A percentile compares a stretch with the other conserved stretches of the same genome.
These are phyloP conservation scores for Nebria ingens DNA, from an alignment of 1,140 invertebrate genomes.

Conservation along the genomic window DNA sequence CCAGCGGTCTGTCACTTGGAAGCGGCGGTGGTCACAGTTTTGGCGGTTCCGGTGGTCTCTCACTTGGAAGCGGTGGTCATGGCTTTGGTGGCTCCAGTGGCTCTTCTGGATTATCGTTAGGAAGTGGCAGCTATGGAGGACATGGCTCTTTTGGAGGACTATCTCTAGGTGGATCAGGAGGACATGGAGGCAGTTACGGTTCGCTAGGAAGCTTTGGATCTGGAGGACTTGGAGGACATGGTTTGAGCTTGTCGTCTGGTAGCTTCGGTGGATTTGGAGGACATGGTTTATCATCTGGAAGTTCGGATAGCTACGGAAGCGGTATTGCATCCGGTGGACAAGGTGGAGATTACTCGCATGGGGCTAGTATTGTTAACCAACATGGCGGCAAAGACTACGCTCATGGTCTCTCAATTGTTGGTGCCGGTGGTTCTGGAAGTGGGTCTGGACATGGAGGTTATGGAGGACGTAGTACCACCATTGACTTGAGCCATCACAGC, in stretches of 20 bases:
- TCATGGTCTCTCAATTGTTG: background rate
- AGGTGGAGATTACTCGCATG: background rate
- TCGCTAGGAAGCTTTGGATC: background rate
- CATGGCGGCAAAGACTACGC: background rate
- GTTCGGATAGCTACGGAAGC: background rate
- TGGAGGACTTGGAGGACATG: background rate
- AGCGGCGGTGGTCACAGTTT: background rate
- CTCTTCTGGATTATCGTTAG: background rate
- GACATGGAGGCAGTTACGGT: background rate
- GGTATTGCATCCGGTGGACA: background rate
- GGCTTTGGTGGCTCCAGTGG: background rate
- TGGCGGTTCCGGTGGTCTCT: background rate
- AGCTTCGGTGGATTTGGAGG: background rate
- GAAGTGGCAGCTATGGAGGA: background rate
- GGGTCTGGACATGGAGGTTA: background rate
- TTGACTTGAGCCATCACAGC: conserved; percentile 2
- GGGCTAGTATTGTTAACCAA: background rate
- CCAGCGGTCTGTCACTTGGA: background rate
- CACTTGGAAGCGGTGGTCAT: conserved; percentile 1
- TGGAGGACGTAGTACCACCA: background rate
- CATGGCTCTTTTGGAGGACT: background rate
- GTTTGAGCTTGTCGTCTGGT: background rate
- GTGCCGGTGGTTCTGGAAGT: background rate
- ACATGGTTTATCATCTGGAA: background rate
- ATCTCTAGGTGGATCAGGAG: background rate